Evolutionary conservation across 2,113 vertebrate species (phyloP), one percentile per base, ranked within the genome.

Genomic region (Callopanchax toddi): DNA sequence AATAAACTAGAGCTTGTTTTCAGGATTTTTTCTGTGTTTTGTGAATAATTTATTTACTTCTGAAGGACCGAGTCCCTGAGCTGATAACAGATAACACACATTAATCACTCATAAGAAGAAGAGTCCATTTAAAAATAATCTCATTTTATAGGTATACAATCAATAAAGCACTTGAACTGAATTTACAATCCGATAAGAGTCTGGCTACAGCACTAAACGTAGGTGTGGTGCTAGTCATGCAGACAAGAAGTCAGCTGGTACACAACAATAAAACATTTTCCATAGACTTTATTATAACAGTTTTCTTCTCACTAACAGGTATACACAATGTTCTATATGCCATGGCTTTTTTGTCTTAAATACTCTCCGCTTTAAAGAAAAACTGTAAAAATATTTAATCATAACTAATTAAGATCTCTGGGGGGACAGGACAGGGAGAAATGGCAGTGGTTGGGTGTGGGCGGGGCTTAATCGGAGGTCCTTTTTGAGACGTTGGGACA

Each of bases 381-480:
- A 91, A 90, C 79, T 92, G 91, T 92, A 92, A 92, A 93, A 93
- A 92, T 92, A 93, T 91, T 89, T 86, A 87, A 91, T 89, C 85
- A 89, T 79, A 91, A 87, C 92, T 92, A 91, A 87, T 91, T 92
- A 89, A 91, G 86, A 85, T 90, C 91, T 93, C 79, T 89, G 60
- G 43, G 64, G 67, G 74, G 48, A 3, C 25, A 26, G 69, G 63
- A 71, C 49, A 61, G 58, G 68, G 81, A 40, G 40, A 23, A 74
- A 68, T 55, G 25, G 20, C 51, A 79, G 81, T 75, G 78, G 77
- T 69, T 17, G 56, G 39, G 11, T 11, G 54, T 23, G 37, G 46
- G 22, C 10, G 20, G n/a, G 15, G 56, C 20, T 61, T 49, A 6
- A 29, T 79, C 66, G 70, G 62, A 81, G 82, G 84, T 89, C 84